Evolutionary conservation across 2,797 vertebrate genomes (phyloP).

Genomic region (Onychomys arenicola): DNA sequence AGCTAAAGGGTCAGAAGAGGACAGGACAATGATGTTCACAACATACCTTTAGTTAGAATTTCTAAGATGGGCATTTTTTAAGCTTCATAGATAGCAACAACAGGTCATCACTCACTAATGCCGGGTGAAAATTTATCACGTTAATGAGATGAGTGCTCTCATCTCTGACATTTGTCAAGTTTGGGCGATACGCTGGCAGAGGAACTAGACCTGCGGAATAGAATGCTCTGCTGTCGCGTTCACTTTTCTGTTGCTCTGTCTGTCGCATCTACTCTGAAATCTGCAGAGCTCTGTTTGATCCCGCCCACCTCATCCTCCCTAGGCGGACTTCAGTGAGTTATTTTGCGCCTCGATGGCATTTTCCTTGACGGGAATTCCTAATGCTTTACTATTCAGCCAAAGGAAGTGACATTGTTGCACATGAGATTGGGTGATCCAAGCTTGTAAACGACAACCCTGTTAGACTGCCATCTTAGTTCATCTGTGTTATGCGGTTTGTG

Average conservation of each 20-base stretch:
- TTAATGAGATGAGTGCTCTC: neutral
- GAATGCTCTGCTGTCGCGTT: neutral
- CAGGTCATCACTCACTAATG: neutral
- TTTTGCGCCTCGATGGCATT: conserved; percentile 5
- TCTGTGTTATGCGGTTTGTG: neutral
- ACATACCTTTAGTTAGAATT: neutral
- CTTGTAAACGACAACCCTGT: neutral
- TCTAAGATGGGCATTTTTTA: neutral
- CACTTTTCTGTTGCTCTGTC: neutral
- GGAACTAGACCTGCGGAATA: neutral
- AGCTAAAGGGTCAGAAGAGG: neutral
- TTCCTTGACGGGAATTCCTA: conserved; percentile 9
- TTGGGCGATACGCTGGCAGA: neutral
- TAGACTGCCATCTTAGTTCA: neutral
- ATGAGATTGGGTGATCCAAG: neutral
- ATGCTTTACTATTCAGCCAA: conserved; percentile 3
- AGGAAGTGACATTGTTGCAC: neutral
- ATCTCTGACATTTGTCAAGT: conserved; percentile 1
- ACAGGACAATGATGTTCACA: neutral
- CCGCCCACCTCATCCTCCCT: no score
- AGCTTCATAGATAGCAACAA: conserved; percentile 1
- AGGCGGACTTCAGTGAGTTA: neutral
- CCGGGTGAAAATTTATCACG: neutral
- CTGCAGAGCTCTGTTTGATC: neutral
- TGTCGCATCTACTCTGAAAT: no score